Base-by-base conservation (phyloP, 1,140 invertebrate species). In the Capitella teleta region DNA sequence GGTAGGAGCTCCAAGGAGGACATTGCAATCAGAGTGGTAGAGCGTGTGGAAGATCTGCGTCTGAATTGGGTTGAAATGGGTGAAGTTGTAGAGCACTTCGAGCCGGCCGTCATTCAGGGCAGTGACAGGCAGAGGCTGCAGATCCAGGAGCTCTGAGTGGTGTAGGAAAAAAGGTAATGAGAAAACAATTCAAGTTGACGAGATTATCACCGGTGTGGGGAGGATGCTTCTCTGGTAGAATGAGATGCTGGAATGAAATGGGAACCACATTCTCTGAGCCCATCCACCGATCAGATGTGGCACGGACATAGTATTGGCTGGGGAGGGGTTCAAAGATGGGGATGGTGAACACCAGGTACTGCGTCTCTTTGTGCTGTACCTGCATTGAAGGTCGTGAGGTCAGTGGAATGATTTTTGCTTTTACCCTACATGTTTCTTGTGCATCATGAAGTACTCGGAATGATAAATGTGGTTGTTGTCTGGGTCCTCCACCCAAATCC, bases 11-110 rank as follows among this genome's bases (percentile, higher is more conserved):
- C 96, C 95, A 10, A 99, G 73, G 1, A 99, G 73, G 3, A 95
- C 84, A 69, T 98, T 98, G 54, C 83, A 80, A 63, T 98, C 90
- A 0, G 89, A 93, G 67, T 98, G 84, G 71, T 96, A 98, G 0
- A 98, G 74, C 54, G 86, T 86, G 70, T 97, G 90, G 69, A 98
- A 98, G 36, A 98, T 86, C 75, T 99, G 96, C 4, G 94, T 98
- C 73, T 99, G 96, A 61, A 99, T 92, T 1, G 95, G 91, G 76
- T 99, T 99, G 72, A 99, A 99, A 69, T 96, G 91, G 0, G 81
- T 80, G 69, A 98, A 98, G 18, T 77, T 81, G 74, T 95, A 99
- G 1, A 99, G 68, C 28, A 76, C 75, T 70, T 97, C 83, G 60
- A 84, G 87, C 3, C 75, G 60, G 0, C 77, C 64, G 61, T 95